Evolutionary conservation across 2,888 invertebrate species (phyloP), one percentile per base, ranked within the genome.

Genomic region (Hartigia nigra): DNA sequence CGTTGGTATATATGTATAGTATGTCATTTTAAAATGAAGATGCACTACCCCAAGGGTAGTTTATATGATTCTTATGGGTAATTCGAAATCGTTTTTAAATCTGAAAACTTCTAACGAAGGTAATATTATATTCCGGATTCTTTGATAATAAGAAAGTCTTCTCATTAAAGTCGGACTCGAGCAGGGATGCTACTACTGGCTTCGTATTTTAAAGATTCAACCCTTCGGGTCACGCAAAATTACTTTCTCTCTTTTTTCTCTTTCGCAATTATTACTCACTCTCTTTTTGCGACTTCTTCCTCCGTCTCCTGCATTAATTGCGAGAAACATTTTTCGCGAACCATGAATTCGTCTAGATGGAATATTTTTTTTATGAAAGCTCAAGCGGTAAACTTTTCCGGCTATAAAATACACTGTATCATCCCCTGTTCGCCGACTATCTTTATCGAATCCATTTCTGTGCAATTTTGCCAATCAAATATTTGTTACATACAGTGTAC

Each of bases 121-220:
- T 72, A 72, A 31, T 23, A 55, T n/a, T n/a, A 23, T 32, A 14
- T 14, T 12, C 14, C 5, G 31, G 69, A 74, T 77, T 39, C 34
- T 35, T 69, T 78, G 37, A 75, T 34, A 75, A 69, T 31, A 31
- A 31, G 32, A 34, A 74, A 77, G 75, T 70, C 75, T 70, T 34
- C 36, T 78, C 69, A 32, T 78, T 78, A 78, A 32, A 69, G 39
- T 23, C 4, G 12, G 32, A 72, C 12, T 14, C 31, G 31, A 32
- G 32, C 31, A 32, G 31, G 31, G 31, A 0, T 32, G 70, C 31
- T 31, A 31, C 31, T 32, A 32, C 32, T 32, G 12, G 31, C 31
- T 31, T 72, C 12, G 32, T 72, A 72, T 81, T 78, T 82, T 82
- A 72, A 85, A 80, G 69, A 75, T 70, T 55, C 75, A 34, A 32